Evolutionary conservation across 2,113 vertebrate genomes (phyloP).

Genomic region (Dipodomys spectabilis): DNA sequence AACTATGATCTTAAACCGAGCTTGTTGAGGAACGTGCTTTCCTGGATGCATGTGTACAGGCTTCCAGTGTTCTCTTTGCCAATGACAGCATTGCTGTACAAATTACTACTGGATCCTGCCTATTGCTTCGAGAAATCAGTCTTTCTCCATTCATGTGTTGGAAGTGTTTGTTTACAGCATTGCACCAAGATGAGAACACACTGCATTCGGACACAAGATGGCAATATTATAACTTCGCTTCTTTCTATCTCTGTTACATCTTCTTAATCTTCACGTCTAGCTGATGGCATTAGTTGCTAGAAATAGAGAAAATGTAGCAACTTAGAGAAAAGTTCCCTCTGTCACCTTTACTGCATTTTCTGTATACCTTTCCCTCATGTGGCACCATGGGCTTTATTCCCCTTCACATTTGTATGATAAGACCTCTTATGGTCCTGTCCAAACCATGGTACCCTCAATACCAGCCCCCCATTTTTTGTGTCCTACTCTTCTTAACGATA

Average conservation of each 20-base stretch:
- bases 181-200: neutral
- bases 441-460: neutral
- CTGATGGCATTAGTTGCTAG: neutral
- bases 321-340: neutral
- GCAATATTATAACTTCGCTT: no score
- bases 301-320: neutral
- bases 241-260: neutral
- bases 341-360: no score
- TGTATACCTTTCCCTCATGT: fast-evolving
- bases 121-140: neutral
- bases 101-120: neutral
- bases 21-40: neutral
- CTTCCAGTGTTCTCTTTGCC: neutral
- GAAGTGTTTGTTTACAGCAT: neutral
- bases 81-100: neutral
- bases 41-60: neutral
- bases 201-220: neutral
- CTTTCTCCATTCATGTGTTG: neutral
- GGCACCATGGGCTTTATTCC: no score
- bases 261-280: neutral
- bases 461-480: neutral
- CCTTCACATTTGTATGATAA: fast-evolving
- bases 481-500: neutral
- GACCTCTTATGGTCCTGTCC: neutral
- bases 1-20: neutral